These are phyloP conservation scores for Drosophila neotestacea DNA, from an alignment of 2,888 invertebrate genomes.

Conservation along the genomic window DNA sequence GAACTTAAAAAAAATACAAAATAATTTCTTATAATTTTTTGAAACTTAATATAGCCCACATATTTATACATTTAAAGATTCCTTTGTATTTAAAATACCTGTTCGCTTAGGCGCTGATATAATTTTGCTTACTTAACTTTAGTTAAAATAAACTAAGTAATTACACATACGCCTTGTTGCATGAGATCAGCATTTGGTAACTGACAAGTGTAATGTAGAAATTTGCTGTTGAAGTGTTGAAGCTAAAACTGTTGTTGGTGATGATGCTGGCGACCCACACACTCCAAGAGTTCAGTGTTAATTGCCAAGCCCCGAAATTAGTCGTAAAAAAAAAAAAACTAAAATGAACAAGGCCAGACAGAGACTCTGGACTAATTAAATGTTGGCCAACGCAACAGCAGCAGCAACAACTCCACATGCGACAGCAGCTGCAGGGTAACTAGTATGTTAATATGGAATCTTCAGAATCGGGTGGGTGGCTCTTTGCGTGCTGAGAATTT, in stretches of 20 bases:
- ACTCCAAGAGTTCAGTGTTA: conserved; percentile 70
- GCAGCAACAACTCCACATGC: conserved; percentile 23
- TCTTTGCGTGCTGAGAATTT: conserved; percentile 50
- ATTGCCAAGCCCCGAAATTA: conserved; percentile 70
- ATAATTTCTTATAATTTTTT: too few relatives aligned
- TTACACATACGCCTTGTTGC: conserved; percentile 66
- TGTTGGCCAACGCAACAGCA: conserved; percentile 67
- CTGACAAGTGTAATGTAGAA: conserved; percentile 31
- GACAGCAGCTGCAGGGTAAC: conserved; percentile 39
- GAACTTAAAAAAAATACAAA: too few relatives aligned
- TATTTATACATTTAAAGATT: too few relatives aligned
- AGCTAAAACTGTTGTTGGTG: conserved; percentile 22
- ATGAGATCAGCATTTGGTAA: conserved; percentile 51
- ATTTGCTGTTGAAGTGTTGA: conserved; percentile 20
- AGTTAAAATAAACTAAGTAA: conserved; percentile 8
- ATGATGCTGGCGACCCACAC: conserved; percentile 65
- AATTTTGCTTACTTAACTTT: background rate
- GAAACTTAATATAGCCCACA: too few relatives aligned
- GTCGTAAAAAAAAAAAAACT: conserved; percentile 24
- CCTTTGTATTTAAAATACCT: too few relatives aligned
- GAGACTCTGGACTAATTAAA: conserved; percentile 69
- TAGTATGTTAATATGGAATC: conserved; percentile 53
- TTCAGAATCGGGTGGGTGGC: conserved; percentile 13
- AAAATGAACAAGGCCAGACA: conserved; percentile 65
- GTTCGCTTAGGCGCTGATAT: too few relatives aligned